Evolutionary conservation across 2,888 invertebrate genomes (phyloP), one percentile per base, ranked within the genome.

Genomic region (Gonocerus acuteangulatus): DNA sequence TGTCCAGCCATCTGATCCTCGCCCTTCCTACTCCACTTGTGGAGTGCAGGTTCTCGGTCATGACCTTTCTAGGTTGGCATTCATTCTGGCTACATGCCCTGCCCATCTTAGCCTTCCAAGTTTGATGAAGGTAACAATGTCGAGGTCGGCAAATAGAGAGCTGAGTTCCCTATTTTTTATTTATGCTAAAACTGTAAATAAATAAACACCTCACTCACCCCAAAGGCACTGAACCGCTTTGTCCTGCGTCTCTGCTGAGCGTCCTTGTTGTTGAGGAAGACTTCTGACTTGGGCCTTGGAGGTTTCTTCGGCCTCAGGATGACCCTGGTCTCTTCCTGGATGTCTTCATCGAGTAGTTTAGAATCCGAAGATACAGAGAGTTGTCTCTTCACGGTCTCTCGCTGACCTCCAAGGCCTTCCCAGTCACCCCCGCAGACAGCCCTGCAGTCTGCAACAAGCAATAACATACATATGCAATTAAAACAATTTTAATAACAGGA

Each of bases 181-280:
- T n/a, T n/a, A n/a, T n/a, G n/a, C n/a, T n/a, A n/a, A n/a, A n/a
- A n/a, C n/a, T n/a, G n/a, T n/a, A n/a, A n/a, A n/a, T n/a, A n/a
- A n/a, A n/a, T n/a, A n/a, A n/a, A n/a, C n/a, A n/a, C n/a, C n/a
- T 23, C 60, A 80, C 87, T 83, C 76, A 95, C 95, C 82, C 94
- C 94, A 81, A 95, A 95, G 76, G 95, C 95, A 75, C 94, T 94
- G 79, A 90, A 93, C 76, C 95, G 83, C 81, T 95, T 95, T 73
- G 88, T 87, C 75, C 89, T 82, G 77, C 72, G 80, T 79, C 68
- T 75, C 76, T 62, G 67, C 61, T 61, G 66, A 56, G 82, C 82
- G 69, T 79, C 80, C 73, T 84, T 83, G 73, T 89, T 88, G 74
- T 89, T 88, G 70, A 93, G 84, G 77, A 90, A 90, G 67, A 94